Evolutionary conservation across 2,888 invertebrate species (phyloP).

Genomic region (Ennomos quercinarius): DNA sequence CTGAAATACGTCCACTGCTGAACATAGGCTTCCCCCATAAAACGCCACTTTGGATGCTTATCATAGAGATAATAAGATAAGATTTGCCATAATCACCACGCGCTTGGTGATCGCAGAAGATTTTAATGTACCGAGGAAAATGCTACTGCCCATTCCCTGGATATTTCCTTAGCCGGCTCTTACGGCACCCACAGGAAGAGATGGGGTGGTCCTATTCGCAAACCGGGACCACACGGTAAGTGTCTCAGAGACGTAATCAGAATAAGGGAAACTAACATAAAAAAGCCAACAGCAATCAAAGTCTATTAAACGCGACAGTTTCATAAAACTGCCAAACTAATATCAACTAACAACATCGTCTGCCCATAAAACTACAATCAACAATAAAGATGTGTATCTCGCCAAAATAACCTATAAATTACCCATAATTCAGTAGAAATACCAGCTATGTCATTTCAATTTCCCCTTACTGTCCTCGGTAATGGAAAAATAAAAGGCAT

Average conservation of each 20-base stretch:
- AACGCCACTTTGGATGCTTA: too few relatives aligned
- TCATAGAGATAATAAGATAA: too few relatives aligned
- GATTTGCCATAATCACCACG: too few relatives aligned
- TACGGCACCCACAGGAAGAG: too few relatives aligned
- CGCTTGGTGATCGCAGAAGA: too few relatives aligned
- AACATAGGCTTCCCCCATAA: too few relatives aligned
- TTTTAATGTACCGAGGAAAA: too few relatives aligned
- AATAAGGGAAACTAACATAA: slow-evolving; percentile 16
- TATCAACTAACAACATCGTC: slow-evolving; percentile 36
- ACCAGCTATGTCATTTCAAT: slow-evolving; percentile 51
- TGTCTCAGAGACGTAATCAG: not conserved
- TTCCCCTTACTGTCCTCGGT: slow-evolving; percentile 60
- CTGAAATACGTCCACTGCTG: too few relatives aligned
- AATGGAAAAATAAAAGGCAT: slow-evolving; percentile 78
- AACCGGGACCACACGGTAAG: too few relatives aligned
- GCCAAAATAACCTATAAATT: slow-evolving; percentile 69
- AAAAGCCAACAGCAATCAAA: slow-evolving; percentile 18
- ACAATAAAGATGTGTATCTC: slow-evolving; percentile 74
- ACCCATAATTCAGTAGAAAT: slow-evolving; percentile 60
- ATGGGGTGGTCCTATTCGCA: too few relatives aligned
- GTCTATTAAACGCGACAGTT: slow-evolving; percentile 16
- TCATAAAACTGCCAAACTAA: slow-evolving; percentile 23
- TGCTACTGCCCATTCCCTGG: too few relatives aligned
- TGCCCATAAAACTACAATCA: slow-evolving; percentile 61
- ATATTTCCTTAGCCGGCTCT: too few relatives aligned